These are phyloP conservation scores for Typhlichthys eigenmanni DNA, from an alignment of 2,797 vertebrate genomes.

Conservation along the genomic window DNA sequence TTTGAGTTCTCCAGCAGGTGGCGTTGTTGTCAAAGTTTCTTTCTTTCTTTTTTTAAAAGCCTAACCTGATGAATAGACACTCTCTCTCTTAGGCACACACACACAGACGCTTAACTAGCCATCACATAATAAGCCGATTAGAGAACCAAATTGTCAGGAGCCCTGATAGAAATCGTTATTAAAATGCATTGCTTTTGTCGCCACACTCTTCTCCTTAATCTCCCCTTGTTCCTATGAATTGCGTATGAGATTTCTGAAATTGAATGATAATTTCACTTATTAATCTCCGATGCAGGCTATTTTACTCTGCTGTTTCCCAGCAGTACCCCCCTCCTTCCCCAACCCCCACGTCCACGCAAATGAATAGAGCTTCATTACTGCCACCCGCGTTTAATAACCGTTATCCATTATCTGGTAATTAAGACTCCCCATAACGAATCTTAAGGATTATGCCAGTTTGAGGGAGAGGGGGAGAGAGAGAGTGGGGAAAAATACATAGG, in stretches of 20 bases:
- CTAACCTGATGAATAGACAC: slow-evolving; percentile 25
- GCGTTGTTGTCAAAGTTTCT: slow-evolving; percentile 49
- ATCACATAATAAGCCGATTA: slow-evolving; percentile 91
- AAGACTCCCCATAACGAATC: slow-evolving; percentile 98
- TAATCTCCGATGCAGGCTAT: slow-evolving; percentile 95
- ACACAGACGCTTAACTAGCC: slow-evolving; percentile 84
- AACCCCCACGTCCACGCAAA: slow-evolving; percentile 79
- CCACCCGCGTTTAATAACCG: slow-evolving; percentile 96
- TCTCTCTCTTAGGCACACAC: slow-evolving; percentile 6
- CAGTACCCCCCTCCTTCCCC: slow-evolving; percentile 64
- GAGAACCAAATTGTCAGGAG: slow-evolving; percentile 84
- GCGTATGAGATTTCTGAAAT: slow-evolving; percentile 97
- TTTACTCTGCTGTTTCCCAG: slow-evolving; percentile 81
- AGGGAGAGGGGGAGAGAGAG: slow-evolving; percentile 54
- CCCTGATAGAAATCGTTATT: slow-evolving; percentile 90
- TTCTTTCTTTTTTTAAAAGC: slow-evolving; percentile 15
- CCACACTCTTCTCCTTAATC: slow-evolving; percentile 89
- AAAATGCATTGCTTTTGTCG: slow-evolving; percentile 90
- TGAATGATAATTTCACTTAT: slow-evolving; percentile 99
- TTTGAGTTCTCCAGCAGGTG: slow-evolving; percentile 43
- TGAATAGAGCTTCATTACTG: slow-evolving; percentile 98
- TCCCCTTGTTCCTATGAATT: slow-evolving; percentile 94
- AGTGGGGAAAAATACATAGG: slow-evolving; percentile 85
- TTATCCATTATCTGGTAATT: slow-evolving; percentile 99
- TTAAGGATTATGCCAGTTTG: slow-evolving; percentile 90